These are phyloP conservation scores for Argentina silus DNA, from an alignment of 2,797 vertebrate genomes.

Conservation along the genomic window DNA sequence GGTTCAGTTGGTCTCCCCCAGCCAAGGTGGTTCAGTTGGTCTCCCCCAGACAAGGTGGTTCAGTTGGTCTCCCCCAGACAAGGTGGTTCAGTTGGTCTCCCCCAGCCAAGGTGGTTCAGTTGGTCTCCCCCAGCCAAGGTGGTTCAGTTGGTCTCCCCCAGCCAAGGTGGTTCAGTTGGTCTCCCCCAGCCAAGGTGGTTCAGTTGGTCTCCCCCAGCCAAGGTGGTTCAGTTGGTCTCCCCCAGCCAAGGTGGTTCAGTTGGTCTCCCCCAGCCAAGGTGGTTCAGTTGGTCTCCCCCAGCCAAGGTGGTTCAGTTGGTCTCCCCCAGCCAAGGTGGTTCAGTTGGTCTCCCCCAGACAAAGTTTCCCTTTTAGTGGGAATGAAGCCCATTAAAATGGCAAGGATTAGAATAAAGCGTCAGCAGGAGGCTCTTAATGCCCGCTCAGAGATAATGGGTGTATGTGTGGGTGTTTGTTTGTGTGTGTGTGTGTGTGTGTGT, in stretches of 20 bases:
- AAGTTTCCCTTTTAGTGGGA: slow-evolving; percentile 57
- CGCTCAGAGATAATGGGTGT: slow-evolving; percentile 36
- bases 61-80: too few species aligned
- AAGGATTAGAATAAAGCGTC: slow-evolving; percentile 58
- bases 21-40: not conserved
- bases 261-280: slow-evolving; percentile 7
- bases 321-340: slow-evolving; percentile 36
- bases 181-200: not conserved
- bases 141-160: too few species aligned
- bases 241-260: not conserved
- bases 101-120: too few species aligned
- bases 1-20: too few species aligned
- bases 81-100: too few species aligned
- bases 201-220: not conserved
- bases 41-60: not conserved
- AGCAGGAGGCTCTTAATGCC: slow-evolving; percentile 56
- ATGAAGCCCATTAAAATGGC: slow-evolving; percentile 62
- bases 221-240: not conserved
- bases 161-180: too few species aligned
- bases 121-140: too few species aligned
- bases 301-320: slow-evolving; percentile 33
- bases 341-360: slow-evolving; percentile 27
- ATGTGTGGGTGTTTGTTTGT: not conserved
- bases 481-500: slow-evolving; percentile 6
- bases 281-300: not conserved